phyloP scores from a whole-genome alignment of 2,888 invertebrate genomes.

The Pycnomerus fuliginosus region DNA sequence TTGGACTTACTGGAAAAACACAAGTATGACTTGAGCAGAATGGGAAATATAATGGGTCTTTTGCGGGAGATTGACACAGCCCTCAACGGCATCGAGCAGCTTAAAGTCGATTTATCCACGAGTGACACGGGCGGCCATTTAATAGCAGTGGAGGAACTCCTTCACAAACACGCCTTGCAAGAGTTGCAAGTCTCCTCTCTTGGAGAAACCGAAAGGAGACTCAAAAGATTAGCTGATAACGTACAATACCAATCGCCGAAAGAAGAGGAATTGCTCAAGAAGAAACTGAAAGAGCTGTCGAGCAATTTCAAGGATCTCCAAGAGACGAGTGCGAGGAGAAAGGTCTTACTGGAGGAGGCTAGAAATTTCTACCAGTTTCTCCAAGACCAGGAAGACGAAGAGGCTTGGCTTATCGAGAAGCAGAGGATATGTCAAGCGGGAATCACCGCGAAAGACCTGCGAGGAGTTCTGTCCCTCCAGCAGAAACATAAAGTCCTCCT shows the following conservation, averaged over 20 bases:
- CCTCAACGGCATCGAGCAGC: conserved; percentile 76
- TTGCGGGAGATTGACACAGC: conserved; percentile 91
- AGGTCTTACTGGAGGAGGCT: conserved; percentile 86
- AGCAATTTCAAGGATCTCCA: conserved; percentile 66
- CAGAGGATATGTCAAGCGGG: conserved; percentile 90
- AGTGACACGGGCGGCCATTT: conserved; percentile 92
- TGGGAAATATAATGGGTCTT: conserved; percentile 84
- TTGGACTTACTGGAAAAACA: conserved; percentile 83
- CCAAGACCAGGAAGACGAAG: conserved; percentile 97
- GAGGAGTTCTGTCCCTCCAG: conserved; percentile 83
- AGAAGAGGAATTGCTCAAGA: conserved; percentile 63
- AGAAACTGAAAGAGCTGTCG: conserved; percentile 74
- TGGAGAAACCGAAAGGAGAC: conserved; percentile 78
- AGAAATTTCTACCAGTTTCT: conserved; percentile 92
- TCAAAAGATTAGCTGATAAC: conserved; percentile 65
- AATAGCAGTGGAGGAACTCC: conserved; percentile 88
- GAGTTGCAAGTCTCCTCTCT: conserved; percentile 89
- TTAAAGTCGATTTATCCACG: conserved; percentile 74
- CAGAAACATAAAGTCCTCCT: conserved; percentile 89
- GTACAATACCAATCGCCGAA: conserved; percentile 55
- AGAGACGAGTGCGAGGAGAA: conserved; percentile 74
- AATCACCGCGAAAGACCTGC: conserved; percentile 90
- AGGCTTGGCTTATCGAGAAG: conserved; percentile 94
- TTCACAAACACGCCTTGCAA: conserved; percentile 91
- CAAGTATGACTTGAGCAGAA: conserved; percentile 69